Percentiles rank a stretch among this genome's conserved stretches.
Evolutionary conservation across 2,113 vertebrate genomes (phyloP).

Genomic region (Podocnemis expansa): DNA sequence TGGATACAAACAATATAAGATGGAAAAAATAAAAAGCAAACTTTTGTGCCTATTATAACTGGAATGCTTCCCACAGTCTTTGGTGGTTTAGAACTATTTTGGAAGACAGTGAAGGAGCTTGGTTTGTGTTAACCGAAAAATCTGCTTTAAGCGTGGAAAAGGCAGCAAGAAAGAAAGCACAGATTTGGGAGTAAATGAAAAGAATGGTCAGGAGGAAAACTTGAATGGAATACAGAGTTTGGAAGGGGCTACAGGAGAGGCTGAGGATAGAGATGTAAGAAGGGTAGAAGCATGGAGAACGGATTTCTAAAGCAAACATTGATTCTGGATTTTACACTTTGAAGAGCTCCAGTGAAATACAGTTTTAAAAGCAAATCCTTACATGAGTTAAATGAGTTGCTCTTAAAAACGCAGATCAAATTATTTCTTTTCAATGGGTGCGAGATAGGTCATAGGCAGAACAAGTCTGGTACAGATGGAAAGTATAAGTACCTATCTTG

Average conservation of each 20-base stretch:
- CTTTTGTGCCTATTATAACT: background rate
- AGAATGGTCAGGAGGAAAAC: background rate
- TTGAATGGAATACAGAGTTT: background rate
- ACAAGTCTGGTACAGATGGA: background rate
- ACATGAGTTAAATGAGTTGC: background rate
- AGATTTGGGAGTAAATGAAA: background rate
- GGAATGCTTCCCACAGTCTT: background rate
- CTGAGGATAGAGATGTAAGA: background rate
- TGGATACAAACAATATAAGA: background rate
- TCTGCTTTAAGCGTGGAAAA: background rate
- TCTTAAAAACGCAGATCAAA: background rate
- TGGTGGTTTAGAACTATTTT: background rate
- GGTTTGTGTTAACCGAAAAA: background rate
- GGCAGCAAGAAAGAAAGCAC: background rate
- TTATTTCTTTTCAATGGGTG: background rate
- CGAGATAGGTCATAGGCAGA: background rate
- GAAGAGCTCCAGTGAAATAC: background rate
- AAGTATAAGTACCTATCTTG: background rate
- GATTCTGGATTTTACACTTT: background rate
- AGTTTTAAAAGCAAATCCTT: background rate
- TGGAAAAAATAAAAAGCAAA: rapidly evolving
- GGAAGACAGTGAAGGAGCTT: background rate
- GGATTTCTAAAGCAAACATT: background rate
- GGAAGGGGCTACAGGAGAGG: background rate
- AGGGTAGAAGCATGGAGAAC: background rate